Percentiles rank a stretch among this genome's conserved stretches.
phyloP scores from a whole-genome alignment of 2,113 vertebrate genomes.

The Gallinago undulata region DNA sequence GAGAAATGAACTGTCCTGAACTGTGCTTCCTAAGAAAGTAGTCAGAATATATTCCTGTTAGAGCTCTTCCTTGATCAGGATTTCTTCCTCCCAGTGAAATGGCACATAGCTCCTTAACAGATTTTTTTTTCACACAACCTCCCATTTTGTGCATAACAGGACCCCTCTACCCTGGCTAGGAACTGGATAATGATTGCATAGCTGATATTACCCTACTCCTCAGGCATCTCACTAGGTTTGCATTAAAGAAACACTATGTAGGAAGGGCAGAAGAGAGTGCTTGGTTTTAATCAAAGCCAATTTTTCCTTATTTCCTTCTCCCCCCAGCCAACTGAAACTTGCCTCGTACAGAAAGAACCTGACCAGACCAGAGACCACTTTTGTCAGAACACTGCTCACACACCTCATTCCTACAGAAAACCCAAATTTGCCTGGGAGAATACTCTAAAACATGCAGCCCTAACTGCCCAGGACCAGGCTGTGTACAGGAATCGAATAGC shows the following conservation, averaged over 20 bases:
- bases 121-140: neutral
- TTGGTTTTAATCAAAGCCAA: neutral
- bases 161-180: neutral
- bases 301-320: neutral
- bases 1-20: constrained; percentile 13
- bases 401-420: neutral
- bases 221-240: neutral
- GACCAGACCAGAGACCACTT: neutral
- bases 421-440: constrained; percentile 73
- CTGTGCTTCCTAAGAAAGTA: neutral
- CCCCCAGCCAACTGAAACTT: neutral
- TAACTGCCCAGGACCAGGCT: constrained; percentile 47
- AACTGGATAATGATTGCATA: neutral
- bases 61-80: neutral
- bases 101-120: neutral
- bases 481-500: neutral
- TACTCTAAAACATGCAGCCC: constrained; percentile 57
- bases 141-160: neutral
- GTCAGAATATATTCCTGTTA: neutral
- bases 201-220: neutral
- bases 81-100: neutral
- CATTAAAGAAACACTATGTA: neutral
- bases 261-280: neutral
- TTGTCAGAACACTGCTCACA: neutral
- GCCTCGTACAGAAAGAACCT: neutral